phyloP scores from a whole-genome alignment of 2,113 vertebrate species.

The Cettia cetti region DNA sequence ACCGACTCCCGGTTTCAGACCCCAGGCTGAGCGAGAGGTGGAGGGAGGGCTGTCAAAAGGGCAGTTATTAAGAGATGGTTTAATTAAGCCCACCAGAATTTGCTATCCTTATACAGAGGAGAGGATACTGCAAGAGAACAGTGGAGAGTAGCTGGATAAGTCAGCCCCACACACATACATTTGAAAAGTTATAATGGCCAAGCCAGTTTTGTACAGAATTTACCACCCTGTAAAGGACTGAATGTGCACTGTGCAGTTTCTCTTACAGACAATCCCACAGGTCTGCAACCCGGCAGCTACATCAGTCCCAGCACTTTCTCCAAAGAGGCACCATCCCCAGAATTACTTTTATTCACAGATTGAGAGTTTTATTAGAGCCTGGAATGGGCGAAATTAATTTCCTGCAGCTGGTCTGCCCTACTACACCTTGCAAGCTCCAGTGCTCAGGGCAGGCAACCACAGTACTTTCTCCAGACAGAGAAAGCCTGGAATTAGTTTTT shows the following conservation, averaged over 20 bases:
- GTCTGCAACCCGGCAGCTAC: neutral
- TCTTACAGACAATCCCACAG: neutral
- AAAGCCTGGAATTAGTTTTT: neutral
- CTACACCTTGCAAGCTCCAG: neutral
- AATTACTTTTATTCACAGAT: neutral
- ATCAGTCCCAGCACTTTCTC: neutral
- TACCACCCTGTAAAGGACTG: fast-evolving
- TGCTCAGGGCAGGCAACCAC: neutral
- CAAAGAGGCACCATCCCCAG: neutral
- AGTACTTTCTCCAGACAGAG: neutral
- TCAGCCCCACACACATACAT: fast-evolving
- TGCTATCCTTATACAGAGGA: neutral
- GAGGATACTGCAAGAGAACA: neutral
- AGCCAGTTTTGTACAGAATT: neutral
- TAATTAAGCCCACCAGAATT: neutral
- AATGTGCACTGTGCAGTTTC: fast-evolving
- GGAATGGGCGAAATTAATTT: neutral
- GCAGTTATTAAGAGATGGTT: neutral
- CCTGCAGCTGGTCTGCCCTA: neutral
- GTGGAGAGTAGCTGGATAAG: too few relatives aligned
- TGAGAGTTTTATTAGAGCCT: neutral
- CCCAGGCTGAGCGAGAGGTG: neutral
- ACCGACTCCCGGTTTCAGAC: neutral
- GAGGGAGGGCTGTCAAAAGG: neutral
- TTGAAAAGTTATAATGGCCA: neutral